phyloP scores from a whole-genome alignment of 2,113 vertebrate genomes.

The Vidua macroura region DNA sequence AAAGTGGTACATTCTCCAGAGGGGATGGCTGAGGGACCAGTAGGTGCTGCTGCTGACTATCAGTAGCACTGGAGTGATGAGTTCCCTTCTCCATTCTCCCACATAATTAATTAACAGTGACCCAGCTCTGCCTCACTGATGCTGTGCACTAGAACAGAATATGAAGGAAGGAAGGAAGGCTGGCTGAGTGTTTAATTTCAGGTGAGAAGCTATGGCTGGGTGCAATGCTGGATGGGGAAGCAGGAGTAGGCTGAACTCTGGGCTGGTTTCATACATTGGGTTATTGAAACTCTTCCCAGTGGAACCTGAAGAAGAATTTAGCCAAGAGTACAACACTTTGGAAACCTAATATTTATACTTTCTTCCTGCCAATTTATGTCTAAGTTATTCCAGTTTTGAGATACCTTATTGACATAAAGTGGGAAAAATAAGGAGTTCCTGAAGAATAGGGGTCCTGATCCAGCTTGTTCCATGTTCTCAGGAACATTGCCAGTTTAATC shows the following conservation, averaged over 20 bases:
- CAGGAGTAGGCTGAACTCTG: not conserved
- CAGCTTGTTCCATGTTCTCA: not conserved
- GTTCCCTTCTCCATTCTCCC: not conserved
- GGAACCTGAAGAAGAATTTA: not conserved
- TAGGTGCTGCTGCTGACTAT: not conserved
- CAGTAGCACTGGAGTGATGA: not conserved
- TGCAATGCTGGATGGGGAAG: not conserved
- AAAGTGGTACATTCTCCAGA: not conserved
- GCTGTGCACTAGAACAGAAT: not conserved
- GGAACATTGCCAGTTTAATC: not conserved
- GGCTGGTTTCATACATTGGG: not conserved
- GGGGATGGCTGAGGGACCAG: not conserved
- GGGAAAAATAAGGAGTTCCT: not conserved
- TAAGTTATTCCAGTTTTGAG: not conserved
- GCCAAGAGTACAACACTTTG: not conserved
- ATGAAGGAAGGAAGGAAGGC: not conserved
- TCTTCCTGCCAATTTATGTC: not conserved
- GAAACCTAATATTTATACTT: not conserved
- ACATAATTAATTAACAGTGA: not conserved
- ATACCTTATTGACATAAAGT: not conserved
- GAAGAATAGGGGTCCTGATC: not conserved
- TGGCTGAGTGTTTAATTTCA: not conserved
- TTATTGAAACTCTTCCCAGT: not conserved
- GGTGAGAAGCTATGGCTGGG: not conserved
- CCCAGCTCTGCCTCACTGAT: not conserved